These are phyloP conservation scores for Lucifuga dentata DNA, from an alignment of 2,113 vertebrate genomes.

Conservation along the genomic window DNA sequence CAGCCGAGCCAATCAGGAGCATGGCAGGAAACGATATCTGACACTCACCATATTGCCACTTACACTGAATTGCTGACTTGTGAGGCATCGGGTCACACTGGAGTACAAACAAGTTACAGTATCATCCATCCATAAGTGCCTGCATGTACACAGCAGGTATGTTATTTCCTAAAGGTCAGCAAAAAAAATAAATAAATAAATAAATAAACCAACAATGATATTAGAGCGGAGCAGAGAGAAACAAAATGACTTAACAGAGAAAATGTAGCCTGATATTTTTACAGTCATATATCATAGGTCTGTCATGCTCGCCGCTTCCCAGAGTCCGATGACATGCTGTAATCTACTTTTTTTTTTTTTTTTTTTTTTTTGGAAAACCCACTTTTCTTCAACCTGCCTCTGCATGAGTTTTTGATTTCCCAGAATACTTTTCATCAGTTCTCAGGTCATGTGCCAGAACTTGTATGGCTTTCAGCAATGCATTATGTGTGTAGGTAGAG, in stretches of 20 bases:
- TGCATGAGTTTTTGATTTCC: background rate
- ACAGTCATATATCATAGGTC: background rate
- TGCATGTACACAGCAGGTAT: slow-evolving; percentile 8
- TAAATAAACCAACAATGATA: too few species aligned
- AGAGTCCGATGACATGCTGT: too few species aligned
- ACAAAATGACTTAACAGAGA: background rate
- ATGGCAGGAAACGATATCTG: slow-evolving; percentile 27
- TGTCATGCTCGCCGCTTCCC: background rate
- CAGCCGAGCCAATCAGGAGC: background rate
- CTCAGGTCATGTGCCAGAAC: too few species aligned
- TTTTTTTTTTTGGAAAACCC: background rate
- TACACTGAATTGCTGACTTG: slow-evolving; percentile 40
- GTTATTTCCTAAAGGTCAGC: slow-evolving; percentile 52
- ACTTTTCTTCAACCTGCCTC: background rate
- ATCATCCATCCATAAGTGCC: slow-evolving; percentile 49
- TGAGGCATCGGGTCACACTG: background rate
- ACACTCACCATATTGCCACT: slow-evolving; percentile 37
- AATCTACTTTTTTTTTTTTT: background rate
- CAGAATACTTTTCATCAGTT: background rate
- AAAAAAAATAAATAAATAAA: slow-evolving; percentile 18
- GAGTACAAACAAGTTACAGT: slow-evolving; percentile 5
- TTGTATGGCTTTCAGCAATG: background rate
- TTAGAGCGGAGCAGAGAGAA: background rate
- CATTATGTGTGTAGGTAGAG: too few species aligned
- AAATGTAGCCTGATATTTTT: too few species aligned